A percentile compares a stretch with the other conserved stretches of the same genome.
Conservation (phyloP, 2,113 vertebrate genomes). For the Cyphomyrus discorhynchus region DNA sequence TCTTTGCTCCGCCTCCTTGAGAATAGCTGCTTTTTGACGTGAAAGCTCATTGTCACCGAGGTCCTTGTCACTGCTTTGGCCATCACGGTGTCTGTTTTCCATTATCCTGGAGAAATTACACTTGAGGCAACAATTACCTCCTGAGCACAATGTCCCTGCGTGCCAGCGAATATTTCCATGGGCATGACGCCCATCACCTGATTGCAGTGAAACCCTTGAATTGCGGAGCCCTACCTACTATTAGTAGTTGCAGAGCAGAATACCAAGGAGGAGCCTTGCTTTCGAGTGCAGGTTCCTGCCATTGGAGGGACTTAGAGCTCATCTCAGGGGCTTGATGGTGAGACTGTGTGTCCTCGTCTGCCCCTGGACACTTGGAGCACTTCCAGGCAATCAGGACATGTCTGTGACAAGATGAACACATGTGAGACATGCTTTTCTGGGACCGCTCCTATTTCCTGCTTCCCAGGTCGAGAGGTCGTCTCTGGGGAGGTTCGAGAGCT, state of each 20-base stretch:
- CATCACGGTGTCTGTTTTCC: neutral
- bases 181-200: neutral
- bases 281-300: neutral
- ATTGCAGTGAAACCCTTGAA: neutral
- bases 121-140: neutral
- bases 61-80: neutral
- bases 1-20: neutral
- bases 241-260: neutral
- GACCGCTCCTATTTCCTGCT: neutral
- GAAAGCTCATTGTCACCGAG: neutral
- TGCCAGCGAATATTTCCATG: neutral
- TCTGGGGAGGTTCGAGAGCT: neutral
- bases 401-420: neutral
- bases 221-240: neutral
- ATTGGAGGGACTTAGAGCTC: neutral
- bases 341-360: neutral
- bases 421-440: neutral
- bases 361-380: neutral
- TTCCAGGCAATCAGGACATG: neutral
- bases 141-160: neutral
- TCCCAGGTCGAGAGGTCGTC: neutral
- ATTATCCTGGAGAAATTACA: neutral
- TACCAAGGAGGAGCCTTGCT: neutral
- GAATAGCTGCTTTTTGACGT: neutral
- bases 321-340: neutral